Evolutionary conservation across 2,113 vertebrate genomes (phyloP).

Genomic region (Meleagris gallopavo): DNA sequence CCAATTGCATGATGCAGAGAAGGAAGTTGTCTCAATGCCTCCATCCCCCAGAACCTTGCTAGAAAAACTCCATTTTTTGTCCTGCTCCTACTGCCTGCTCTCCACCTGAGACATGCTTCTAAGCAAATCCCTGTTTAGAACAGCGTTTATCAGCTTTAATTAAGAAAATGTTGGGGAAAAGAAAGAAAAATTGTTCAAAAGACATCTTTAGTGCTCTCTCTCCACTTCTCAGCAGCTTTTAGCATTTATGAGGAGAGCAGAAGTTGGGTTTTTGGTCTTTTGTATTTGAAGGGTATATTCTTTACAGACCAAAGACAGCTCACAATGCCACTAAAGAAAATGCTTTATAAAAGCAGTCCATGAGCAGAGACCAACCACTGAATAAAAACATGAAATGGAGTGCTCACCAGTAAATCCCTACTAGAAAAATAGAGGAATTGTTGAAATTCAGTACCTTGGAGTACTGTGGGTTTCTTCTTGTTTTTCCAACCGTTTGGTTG

Average conservation of each 20-base stretch:
- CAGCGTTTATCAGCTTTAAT: not conserved
- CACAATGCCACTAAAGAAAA: not conserved
- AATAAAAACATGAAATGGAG: not conserved
- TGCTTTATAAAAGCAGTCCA: not conserved
- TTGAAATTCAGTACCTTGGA: not conserved
- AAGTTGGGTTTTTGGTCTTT: not conserved
- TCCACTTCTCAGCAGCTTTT: not conserved
- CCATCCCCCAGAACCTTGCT: not conserved
- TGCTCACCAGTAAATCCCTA: not conserved
- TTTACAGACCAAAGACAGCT: not conserved
- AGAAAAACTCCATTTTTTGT: not conserved
- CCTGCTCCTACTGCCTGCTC: not conserved
- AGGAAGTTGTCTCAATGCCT: not conserved
- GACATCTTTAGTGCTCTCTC: not conserved
- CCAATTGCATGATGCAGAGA: not conserved
- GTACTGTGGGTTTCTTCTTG: not conserved
- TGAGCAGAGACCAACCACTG: not conserved
- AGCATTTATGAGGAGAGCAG: not conserved
- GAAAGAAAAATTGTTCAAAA: not conserved
- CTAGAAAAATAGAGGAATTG: not conserved
- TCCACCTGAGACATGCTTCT: not conserved
- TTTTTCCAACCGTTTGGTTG: not conserved
- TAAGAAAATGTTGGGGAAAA: not conserved
- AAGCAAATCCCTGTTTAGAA: not conserved
- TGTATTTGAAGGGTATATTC: not conserved